Percentiles rank a stretch among this genome's conserved stretches.
Evolutionary conservation across 2,113 vertebrate species (phyloP).

Genomic region (Aptenodytes forsteri): DNA sequence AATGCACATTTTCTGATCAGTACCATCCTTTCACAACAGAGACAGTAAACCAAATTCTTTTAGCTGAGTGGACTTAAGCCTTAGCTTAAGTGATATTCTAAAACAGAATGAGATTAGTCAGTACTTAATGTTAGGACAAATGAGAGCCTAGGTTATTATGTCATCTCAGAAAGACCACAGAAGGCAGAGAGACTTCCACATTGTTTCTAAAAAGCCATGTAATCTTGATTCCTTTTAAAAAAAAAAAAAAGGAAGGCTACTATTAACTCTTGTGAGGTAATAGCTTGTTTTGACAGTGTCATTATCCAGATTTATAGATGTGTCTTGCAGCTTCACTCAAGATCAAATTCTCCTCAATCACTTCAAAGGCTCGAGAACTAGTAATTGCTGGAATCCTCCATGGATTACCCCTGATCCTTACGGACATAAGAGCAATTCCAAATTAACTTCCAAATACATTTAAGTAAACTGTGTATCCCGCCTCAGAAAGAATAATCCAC

Average conservation of each 20-base stretch:
- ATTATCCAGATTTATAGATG: slow-evolving; percentile 11
- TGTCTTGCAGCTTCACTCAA: slow-evolving; percentile 9
- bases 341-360: slow-evolving; percentile 37
- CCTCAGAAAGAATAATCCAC: slow-evolving; percentile 63
- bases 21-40: background rate
- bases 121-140: background rate
- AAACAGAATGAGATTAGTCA: background rate
- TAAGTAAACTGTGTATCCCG: slow-evolving; percentile 53
- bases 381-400: slow-evolving; percentile 15
- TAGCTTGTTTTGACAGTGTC: slow-evolving; percentile 24
- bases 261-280: background rate
- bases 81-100: background rate
- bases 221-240: background rate
- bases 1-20: background rate
- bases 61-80: background rate
- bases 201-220: background rate
- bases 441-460: slow-evolving; percentile 57
- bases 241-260: background rate
- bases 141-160: background rate
- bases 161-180: background rate
- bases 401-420: slow-evolving; percentile 28
- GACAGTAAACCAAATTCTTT: background rate
- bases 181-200: background rate
- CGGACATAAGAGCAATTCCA: slow-evolving; percentile 55
- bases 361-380: background rate